Base-by-base conservation (phyloP, 2,888 invertebrate genomes). In the Hydrotaea diabolus region DNA sequence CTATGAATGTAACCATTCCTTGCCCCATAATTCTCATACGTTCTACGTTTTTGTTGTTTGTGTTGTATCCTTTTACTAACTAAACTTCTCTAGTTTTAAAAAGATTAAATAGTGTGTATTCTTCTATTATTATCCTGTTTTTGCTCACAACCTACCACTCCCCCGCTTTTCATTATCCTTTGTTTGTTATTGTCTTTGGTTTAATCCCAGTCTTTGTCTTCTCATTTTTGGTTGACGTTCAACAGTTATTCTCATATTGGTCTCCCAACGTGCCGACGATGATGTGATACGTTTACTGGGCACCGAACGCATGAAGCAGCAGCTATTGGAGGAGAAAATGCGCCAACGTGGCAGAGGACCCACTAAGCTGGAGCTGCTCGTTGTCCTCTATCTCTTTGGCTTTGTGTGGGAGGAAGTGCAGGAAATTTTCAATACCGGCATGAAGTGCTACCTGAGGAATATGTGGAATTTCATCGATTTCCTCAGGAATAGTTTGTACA, bases 401-500 rank as follows among this genome's bases (percentile, higher is more conserved):
- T 97, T 98, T 90, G 96, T 98, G 88, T 97, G 96, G 96, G 96
- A 98, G 90, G 98, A 99, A 93, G 95, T 97, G 2, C 96, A 97
- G 91, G 97, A 98, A 91, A 96, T 98, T 85, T 98, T 96, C 94
- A 94, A 95, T 23, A 96, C 96, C 90, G 98, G 98, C n/a, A 94
- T 98, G 71, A 94, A 94, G 53, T 95, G 95, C 0, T 99, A 98
- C 90, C 93, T 98, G 36, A 94, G 97, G 39, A 97, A 99, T 91
- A 95, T 98, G 94, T 99, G 98, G 98, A 99, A 99, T 92, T 97
- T 98, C 90, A 97, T 99, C 75, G 98, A 99, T 93, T 98, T 98
- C 91, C 96, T 96, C 5, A 95, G 98, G 59, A 98, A 98, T 92
- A 95, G 95, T 0, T 93, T 98, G 2, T 99, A 98, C 92, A 94